Evolutionary conservation across 2,888 invertebrate genomes (phyloP), one percentile per base, ranked within the genome.

Genomic region (Creontiades dilutus): DNA sequence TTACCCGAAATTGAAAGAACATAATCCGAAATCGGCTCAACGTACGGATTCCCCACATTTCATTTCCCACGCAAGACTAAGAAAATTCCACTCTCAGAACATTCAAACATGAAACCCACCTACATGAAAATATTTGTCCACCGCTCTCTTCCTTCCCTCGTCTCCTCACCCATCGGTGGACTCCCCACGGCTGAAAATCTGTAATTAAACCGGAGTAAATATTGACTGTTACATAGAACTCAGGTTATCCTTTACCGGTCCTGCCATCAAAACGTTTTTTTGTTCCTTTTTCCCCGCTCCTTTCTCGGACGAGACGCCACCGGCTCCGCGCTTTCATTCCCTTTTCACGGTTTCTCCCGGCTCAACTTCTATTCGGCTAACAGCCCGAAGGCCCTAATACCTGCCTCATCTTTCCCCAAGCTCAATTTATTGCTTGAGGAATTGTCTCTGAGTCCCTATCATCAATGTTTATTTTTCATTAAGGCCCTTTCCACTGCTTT

Each of bases 391-490:
- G 46, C 46, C 61, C 48, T 81, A 48, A 81, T 81, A 81, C 81
- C 81, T 81, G 28, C 48, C 48, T 47, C 81, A 81, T 81, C 81
- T 81, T 48, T 47, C 47, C 47, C 11, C 11, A 81, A 48, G 48
- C 48, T 81, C 81, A 81, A 81, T 81, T 81, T 81, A 81, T 81
- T 23, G 47, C 81, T 81, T 48, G 81, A 48, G 48, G 81, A 81
- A 86, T 37, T 68, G 86, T 86, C 68, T 68, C 86, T 46, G 37
- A 86, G 37, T 27, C 86, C 46, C 86, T 68, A 86, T 86, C 68
- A 86, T 68, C 68, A 86, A 86, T 68, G 86, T 86, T 86, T 86
- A 68, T 68, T 61, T 86, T 86, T 86, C 86, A 86, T 86, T 86
- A 86, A 68, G 86, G 68, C 47, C 86, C 68, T 86, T 37, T 68